Evolutionary conservation across 1,140 invertebrate genomes (phyloP).

Genomic region (Orchestia grillus): DNA sequence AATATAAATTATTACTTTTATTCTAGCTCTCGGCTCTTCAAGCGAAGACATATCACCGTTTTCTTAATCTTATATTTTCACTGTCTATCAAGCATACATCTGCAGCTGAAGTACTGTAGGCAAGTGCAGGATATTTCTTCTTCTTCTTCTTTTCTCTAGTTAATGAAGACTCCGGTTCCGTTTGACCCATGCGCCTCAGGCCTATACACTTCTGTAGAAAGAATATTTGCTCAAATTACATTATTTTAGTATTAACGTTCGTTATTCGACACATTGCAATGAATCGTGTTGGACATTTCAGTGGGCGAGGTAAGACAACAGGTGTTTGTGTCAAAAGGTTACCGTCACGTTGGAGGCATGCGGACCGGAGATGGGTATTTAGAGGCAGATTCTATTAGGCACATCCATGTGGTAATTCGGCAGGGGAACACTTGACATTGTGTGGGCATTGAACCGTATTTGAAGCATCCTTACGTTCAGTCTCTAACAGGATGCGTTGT

Average conservation of each 20-base stretch:
- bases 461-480: background rate
- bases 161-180: too few species aligned
- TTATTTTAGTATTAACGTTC: too few species aligned
- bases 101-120: background rate
- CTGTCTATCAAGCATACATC: background rate
- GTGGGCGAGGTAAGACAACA: background rate
- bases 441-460: background rate
- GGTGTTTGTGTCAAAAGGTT: background rate
- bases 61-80: background rate
- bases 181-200: too few species aligned
- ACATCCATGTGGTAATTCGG: constrained; percentile 28
- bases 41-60: background rate
- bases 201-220: too few species aligned
- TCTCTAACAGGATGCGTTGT: background rate
- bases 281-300: too few species aligned
- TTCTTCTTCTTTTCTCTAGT: too few species aligned
- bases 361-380: background rate
- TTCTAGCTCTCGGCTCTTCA: background rate
- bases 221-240: too few species aligned
- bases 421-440: background rate
- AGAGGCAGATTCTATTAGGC: background rate
- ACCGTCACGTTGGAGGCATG: background rate
- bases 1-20: too few species aligned
- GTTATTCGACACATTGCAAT: too few species aligned
- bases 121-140: too few species aligned